Conservation (phyloP, 2,888 invertebrate species). For the Gryllus longicercus region DNA sequence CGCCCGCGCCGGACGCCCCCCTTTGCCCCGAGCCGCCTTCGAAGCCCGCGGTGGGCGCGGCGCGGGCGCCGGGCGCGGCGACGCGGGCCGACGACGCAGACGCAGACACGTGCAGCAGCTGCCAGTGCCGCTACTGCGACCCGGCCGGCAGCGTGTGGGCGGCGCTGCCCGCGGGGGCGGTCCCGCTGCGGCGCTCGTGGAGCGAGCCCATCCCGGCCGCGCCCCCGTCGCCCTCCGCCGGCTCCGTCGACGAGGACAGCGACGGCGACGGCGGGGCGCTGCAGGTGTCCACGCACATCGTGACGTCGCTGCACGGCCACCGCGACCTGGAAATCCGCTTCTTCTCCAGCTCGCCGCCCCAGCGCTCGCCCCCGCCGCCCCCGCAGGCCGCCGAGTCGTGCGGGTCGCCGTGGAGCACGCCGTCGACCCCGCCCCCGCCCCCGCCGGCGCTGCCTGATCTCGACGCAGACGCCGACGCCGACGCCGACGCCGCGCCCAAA, state of each 20-base stretch:
- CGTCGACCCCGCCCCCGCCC: not conserved
- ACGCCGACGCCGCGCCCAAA: too few relatives aligned
- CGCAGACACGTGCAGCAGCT: not conserved
- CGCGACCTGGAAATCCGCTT: conserved; percentile 76
- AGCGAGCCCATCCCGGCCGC: not conserved
- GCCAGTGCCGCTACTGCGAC: conserved; percentile 74
- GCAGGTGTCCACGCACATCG: conserved; percentile 73
- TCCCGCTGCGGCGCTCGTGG: conserved; percentile 21
- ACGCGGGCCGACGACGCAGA: conserved; percentile 26
- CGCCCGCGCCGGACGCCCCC: not conserved
- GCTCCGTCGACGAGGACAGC: conserved; percentile 34
- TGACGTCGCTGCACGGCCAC: conserved; percentile 72
- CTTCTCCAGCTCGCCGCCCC: conserved; percentile 61
- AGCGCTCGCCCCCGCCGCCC: not conserved
- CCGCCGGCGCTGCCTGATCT: not conserved
- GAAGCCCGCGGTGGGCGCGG: not conserved
- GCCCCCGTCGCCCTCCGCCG: conserved; percentile 19
- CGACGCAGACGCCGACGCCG: too few relatives aligned
- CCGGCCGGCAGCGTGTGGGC: conserved; percentile 74
- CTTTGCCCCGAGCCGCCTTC: not conserved
- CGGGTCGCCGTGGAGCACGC: not conserved
- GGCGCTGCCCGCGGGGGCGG: conserved; percentile 39
- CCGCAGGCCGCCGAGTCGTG: conserved; percentile 11
- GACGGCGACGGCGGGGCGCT: conserved; percentile 49
- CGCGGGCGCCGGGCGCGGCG: conserved; percentile 41